Percentiles rank a stretch among this genome's conserved stretches.
phyloP scores from a whole-genome alignment of 2,113 vertebrate genomes.

The Glareola pratincola region DNA sequence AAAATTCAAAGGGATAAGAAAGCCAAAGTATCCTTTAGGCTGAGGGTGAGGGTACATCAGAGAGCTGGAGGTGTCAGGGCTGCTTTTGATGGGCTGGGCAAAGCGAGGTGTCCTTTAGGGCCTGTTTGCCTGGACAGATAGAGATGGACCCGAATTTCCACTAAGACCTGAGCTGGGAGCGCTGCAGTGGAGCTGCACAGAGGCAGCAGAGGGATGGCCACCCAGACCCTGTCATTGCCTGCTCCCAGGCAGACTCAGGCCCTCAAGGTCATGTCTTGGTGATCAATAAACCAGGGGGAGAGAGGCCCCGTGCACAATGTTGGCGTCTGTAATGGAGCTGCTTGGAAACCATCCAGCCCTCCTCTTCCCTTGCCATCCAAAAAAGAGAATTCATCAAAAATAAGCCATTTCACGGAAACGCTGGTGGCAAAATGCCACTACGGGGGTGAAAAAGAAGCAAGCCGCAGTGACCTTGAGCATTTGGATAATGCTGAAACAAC shows the following conservation, averaged over 20 bases:
- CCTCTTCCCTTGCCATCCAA: background rate
- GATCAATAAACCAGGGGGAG: background rate
- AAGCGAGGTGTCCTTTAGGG: background rate
- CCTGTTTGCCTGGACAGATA: background rate
- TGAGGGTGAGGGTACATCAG: background rate
- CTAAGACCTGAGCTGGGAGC: background rate
- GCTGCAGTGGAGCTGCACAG: background rate
- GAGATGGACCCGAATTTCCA: background rate
- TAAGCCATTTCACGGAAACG: background rate
- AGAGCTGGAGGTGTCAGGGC: background rate
- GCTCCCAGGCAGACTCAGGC: background rate
- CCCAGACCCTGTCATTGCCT: background rate
- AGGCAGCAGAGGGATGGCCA: background rate
- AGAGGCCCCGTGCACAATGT: background rate
- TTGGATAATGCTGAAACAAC: background rate
- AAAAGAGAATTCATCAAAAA: background rate
- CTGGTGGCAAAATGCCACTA: background rate
- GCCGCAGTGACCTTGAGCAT: background rate
- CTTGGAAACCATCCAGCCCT: background rate
- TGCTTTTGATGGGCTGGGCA: background rate
- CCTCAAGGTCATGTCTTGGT: background rate
- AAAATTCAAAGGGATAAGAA: background rate
- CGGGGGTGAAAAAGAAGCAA: background rate
- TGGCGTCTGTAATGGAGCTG: background rate
- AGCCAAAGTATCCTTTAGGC: background rate